Evolutionary conservation across 1,140 invertebrate species (phyloP), one percentile per base, ranked within the genome.

Genomic region (Hylaeus anthracinus): DNA sequence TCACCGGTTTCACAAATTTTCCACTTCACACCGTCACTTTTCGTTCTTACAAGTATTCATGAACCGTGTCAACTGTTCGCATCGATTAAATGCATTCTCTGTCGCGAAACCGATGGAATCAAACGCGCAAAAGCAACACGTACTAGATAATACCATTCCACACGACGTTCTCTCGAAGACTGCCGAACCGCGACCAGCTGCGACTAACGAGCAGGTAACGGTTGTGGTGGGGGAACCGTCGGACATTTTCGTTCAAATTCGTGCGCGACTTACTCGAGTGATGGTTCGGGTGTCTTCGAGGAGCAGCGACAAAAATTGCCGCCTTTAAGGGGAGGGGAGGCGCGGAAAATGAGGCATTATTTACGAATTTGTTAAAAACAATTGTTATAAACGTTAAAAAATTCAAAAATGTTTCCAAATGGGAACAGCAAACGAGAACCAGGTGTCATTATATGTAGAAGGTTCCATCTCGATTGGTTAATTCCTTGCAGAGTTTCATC

Each of bases 211-310:
- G 48, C 63, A 67, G n/a, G 58, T 87, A 87, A 86, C 86, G 83
- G 83, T 85, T 88, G 84, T 87, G 83, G 86, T 80, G 83, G 82
- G 79, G 55, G 61, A 26, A 63, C 8, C 77, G 78, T 88, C 86
- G 83, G 79, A 3, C 14, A 45, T 3, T 15, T 45, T 63, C 76
- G 82, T 15, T 2, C 6, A 3, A n/a, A 41, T n/a, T 82, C 86
- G 82, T 26, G 26, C 26, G 26, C 26, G 26, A 26, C 26, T 26
- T 26, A 26, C 26, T 26, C 26, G 26, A 26, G 26, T 26, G 55
- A 1, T 5, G 1, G 2, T 1, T 3, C 61, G 74, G 78, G 8
- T 1, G 0, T 3, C 15, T 2, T 6, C 63, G 78, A 63, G 53
- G n/a, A 10, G 41, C n/a, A n/a, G 41, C 65, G 72, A 67, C 48